A percentile compares a stretch with the other conserved stretches of the same genome.
Conservation (phyloP, 2,113 vertebrate genomes). For the Clarias macrocephalus region DNA sequence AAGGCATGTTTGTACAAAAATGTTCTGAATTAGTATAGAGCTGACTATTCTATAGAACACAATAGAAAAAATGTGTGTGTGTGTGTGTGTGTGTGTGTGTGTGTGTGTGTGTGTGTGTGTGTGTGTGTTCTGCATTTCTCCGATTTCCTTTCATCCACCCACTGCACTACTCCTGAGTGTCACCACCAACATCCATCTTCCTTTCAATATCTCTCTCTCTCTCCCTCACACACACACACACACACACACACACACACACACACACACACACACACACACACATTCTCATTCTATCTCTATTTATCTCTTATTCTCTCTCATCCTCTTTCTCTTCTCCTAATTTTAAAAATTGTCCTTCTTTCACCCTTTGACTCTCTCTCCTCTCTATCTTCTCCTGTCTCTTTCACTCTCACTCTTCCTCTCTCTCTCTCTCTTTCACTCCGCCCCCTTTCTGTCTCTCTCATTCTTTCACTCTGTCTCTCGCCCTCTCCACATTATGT, state of each 20-base stretch:
- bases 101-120: neutral
- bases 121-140: neutral
- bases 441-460: neutral
- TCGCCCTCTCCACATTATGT: no score
- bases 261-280: neutral
- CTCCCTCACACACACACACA: neutral
- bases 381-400: neutral
- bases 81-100: neutral
- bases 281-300: no score
- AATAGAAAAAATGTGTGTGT: neutral
- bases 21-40: slow-evolving; percentile 53
- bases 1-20: slow-evolving; percentile 43
- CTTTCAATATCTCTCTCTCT: neutral
- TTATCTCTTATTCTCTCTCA: neutral
- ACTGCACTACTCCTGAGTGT: slow-evolving; percentile 5
- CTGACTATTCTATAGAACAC: slow-evolving; percentile 46
- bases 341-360: neutral
- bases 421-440: neutral
- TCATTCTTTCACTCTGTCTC: neutral
- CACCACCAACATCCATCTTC: neutral
- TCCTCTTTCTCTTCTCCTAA: no score
- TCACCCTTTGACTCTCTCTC: neutral
- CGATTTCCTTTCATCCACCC: slow-evolving; percentile 4
- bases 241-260: neutral
- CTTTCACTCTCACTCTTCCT: neutral